Conservation (phyloP, 2,113 vertebrate genomes). For the Stercorarius parasiticus region DNA sequence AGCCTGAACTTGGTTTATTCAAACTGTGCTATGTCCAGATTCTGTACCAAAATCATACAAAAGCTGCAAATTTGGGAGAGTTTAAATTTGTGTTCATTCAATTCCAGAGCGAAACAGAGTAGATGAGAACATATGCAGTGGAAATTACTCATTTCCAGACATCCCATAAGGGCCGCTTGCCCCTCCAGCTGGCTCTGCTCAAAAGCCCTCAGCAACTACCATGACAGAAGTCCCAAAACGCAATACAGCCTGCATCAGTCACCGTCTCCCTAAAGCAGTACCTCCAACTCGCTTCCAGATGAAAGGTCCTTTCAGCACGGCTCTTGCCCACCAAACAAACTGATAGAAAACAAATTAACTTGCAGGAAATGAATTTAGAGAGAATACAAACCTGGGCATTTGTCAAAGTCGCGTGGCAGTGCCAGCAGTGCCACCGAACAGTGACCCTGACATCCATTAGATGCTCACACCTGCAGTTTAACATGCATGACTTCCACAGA, state of each 20-base stretch:
- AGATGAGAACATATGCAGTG: background rate
- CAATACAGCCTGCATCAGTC: background rate
- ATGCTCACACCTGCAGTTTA: background rate
- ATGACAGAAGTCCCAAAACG: accelerated
- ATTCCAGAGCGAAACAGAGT: background rate
- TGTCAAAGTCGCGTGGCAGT: background rate
- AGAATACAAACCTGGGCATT: background rate
- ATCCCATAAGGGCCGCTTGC: background rate
- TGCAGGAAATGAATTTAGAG: background rate
- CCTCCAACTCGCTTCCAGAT: background rate
- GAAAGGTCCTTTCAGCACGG: background rate
- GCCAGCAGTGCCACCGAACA: background rate
- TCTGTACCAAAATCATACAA: background rate
- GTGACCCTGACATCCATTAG: background rate
- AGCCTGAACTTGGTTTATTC: background rate
- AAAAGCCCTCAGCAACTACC: background rate
- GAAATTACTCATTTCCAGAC: background rate
- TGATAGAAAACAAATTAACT: background rate
- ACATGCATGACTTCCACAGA: slow-evolving; percentile 12
- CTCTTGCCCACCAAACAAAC: background rate
- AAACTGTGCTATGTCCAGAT: accelerated
- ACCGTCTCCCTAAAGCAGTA: background rate
- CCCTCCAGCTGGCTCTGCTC: background rate
- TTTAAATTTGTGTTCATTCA: background rate
- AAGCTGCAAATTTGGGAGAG: background rate